Evolutionary conservation across 35 echinoderm and acorn worm species (phyloP).

Genomic region (Apostichopus japonicus): DNA sequence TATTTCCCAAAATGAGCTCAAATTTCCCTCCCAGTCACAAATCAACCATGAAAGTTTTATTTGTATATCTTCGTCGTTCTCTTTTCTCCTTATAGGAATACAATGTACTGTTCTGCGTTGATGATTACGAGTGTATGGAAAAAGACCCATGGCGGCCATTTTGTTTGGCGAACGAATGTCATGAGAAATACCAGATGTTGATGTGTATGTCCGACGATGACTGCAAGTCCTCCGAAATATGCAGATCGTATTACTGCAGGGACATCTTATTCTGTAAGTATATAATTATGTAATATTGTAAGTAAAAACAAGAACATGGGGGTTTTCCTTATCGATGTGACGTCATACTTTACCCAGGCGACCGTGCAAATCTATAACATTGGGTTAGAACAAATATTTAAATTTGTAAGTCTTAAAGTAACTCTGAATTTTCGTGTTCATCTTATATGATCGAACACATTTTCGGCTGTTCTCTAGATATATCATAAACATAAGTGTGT

Average conservation of each 20-base stretch:
- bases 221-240: constrained; percentile 32
- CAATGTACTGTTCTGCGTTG: constrained; percentile 29
- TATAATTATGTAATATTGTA: constrained; percentile 1
- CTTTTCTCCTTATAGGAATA: constrained; percentile 8
- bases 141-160: constrained; percentile 55
- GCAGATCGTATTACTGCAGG: constrained; percentile 54
- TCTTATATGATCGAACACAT: too few relatives aligned
- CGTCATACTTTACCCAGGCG: neutral
- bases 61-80: neutral
- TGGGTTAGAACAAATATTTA: too few relatives aligned
- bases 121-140: constrained; percentile 44
- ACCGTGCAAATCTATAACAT: neutral
- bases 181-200: constrained; percentile 53
- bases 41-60: neutral
- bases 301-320: constrained; percentile 14
- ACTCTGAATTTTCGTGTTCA: too few relatives aligned
- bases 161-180: constrained; percentile 47
- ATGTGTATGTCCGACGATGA: constrained; percentile 50
- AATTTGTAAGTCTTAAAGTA: too few relatives aligned
- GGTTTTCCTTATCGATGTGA: constrained; percentile 14
- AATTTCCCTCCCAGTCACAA: neutral
- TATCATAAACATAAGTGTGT: too few relatives aligned
- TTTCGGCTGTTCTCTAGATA: too few relatives aligned
- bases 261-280: constrained; percentile 53
- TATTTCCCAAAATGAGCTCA: neutral